Evolutionary conservation across 2,113 vertebrate genomes (phyloP).

Genomic region (Phylloscopus whistleri): DNA sequence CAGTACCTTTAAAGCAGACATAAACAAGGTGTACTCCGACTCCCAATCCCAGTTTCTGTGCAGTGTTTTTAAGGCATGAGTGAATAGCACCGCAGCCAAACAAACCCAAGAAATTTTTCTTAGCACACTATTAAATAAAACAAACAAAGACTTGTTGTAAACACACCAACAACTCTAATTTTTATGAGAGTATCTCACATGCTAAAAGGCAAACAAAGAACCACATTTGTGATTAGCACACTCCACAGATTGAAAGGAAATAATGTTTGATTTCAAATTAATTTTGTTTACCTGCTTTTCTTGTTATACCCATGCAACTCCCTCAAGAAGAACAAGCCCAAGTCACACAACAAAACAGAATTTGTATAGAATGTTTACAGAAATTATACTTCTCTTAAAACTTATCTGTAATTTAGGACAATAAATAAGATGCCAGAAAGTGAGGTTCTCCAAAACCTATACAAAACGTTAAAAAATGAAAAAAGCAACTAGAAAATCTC

Average conservation of each 20-base stretch:
- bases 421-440: neutral
- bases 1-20: slow-evolving; percentile 93
- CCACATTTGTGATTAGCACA: neutral
- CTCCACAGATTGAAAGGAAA: neutral
- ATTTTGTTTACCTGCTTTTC: neutral
- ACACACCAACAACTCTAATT: neutral
- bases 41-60: slow-evolving; percentile 98
- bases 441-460: neutral
- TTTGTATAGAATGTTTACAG: neutral
- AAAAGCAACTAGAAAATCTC: neutral
- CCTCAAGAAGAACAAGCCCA: neutral
- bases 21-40: slow-evolving; percentile 96
- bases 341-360: neutral
- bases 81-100: slow-evolving; percentile 82
- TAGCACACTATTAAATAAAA: slow-evolving; percentile 74
- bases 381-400: neutral
- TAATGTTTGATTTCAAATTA: neutral
- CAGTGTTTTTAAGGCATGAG: slow-evolving; percentile 92
- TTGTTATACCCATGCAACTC: neutral
- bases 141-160: neutral
- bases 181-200: neutral
- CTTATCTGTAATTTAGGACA: neutral
- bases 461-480: neutral
- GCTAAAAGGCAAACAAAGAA: neutral
- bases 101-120: slow-evolving; percentile 90